These are phyloP conservation scores for Oxycera nigricornis DNA, from an alignment of 2,888 invertebrate species.

Conservation along the genomic window DNA sequence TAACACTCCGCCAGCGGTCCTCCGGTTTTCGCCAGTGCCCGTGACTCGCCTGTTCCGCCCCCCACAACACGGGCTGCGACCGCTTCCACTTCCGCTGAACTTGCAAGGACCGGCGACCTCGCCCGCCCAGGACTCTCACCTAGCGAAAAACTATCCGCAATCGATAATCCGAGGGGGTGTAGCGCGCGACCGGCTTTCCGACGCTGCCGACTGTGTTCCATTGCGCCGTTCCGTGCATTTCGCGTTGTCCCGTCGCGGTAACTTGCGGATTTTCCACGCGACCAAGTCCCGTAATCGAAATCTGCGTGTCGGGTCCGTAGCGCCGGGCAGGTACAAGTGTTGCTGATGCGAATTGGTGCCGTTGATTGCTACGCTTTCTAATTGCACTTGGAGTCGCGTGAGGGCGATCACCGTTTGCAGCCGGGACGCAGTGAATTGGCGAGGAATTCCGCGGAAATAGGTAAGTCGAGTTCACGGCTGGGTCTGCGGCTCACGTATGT, in stretches of 20 bases:
- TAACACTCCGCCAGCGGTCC: neutral
- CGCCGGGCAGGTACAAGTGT: neutral
- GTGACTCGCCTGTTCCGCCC: neutral
- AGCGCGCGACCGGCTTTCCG: constrained; percentile 1
- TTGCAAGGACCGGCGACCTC: no score
- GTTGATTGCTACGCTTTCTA: neutral
- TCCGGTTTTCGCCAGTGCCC: neutral
- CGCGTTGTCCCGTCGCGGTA: neutral
- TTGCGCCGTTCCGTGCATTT: neutral
- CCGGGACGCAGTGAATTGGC: neutral
- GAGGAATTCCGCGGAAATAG: neutral
- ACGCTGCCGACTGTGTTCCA: neutral
- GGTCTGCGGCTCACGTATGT: no score
- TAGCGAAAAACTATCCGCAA: neutral
- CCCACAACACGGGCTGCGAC: neutral
- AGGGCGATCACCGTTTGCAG: neutral
- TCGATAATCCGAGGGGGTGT: neutral
- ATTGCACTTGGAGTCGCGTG: neutral
- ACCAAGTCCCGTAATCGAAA: neutral
- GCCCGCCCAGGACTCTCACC: neutral
- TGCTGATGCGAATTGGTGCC: neutral
- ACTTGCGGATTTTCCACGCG: neutral
- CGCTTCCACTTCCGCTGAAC: neutral
- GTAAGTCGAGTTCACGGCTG: neutral
- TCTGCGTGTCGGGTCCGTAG: neutral